These are phyloP conservation scores for Leuciscus idus DNA, from an alignment of 2,113 vertebrate species.

Conservation along the genomic window DNA sequence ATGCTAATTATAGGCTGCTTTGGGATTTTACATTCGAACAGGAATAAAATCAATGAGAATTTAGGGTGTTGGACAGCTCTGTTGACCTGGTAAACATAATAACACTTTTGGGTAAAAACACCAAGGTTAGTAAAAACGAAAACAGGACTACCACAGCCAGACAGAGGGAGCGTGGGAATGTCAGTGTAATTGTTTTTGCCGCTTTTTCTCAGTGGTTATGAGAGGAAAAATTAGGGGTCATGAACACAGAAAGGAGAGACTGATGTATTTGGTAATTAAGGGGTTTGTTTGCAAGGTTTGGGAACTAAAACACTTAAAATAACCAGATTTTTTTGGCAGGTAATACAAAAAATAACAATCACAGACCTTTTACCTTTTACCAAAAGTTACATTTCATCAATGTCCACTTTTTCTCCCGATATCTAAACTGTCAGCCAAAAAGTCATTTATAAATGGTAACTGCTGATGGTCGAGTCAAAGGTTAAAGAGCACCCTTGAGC, in stretches of 20 bases:
- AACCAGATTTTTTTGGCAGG: not conserved
- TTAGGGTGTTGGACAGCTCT: not conserved
- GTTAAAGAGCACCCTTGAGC: conserved; percentile 40
- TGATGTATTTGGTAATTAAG: conserved; percentile 54
- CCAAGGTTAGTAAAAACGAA: not conserved
- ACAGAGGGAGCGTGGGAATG: conserved; percentile 36
- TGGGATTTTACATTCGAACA: not conserved
- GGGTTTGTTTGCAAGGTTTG: conserved; percentile 50
- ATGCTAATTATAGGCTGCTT: conserved; percentile 50
- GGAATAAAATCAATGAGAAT: conserved; percentile 16
- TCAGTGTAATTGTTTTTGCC: conserved; percentile 45
- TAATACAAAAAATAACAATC: not conserved
- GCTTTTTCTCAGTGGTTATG: conserved; percentile 40
- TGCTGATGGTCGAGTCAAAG: conserved; percentile 40
- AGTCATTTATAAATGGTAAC: conserved; percentile 4
- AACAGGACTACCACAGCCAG: not conserved
- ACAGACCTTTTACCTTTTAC: not conserved
- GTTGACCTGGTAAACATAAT: conserved; percentile 5
- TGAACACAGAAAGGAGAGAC: conserved; percentile 39
- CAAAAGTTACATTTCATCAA: not conserved
- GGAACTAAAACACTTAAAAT: conserved; percentile 47
- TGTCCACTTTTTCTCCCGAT: not conserved
- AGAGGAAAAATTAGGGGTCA: conserved; percentile 46
- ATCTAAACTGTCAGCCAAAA: conserved; percentile 14
- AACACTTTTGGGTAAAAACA: not conserved